Conservation (phyloP, 2,113 vertebrate genomes). For the Piliocolobus tephrosceles region DNA sequence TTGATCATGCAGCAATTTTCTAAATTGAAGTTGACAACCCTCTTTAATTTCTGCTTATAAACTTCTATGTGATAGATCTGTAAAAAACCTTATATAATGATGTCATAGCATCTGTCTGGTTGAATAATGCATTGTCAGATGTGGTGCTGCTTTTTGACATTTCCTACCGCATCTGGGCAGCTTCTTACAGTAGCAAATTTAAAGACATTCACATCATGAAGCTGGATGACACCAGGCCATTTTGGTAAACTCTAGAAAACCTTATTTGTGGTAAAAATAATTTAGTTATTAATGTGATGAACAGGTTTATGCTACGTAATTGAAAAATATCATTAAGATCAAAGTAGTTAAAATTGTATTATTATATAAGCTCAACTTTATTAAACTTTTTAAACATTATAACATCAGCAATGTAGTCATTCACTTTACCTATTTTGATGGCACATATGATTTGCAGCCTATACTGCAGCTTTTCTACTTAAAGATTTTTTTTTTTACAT, state of each 20-base stretch:
- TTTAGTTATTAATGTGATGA: background rate
- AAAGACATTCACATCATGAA: background rate
- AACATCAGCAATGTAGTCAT: background rate
- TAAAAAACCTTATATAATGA: background rate
- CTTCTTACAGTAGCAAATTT: background rate
- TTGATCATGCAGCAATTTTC: constrained; percentile 25
- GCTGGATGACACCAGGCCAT: background rate
- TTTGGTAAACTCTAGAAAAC: background rate
- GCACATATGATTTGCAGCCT: background rate
- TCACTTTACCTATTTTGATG: background rate
- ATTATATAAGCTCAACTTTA: background rate
- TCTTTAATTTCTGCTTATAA: constrained; percentile 50
- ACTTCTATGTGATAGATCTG: constrained; percentile 28
- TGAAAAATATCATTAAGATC: background rate
- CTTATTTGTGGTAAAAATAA: background rate
- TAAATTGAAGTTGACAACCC: constrained; percentile 3
- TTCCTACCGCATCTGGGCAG: background rate
- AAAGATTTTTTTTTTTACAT: background rate
- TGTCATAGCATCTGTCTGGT: constrained; percentile 5
- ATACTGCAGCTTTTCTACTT: background rate
- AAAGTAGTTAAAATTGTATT: background rate
- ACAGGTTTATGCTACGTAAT: background rate
- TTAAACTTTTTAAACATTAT: background rate
- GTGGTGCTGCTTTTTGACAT: background rate
- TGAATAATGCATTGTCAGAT: background rate